These are phyloP conservation scores for Siphamia tubifer DNA, from an alignment of 2,113 vertebrate species.

Conservation along the genomic window DNA sequence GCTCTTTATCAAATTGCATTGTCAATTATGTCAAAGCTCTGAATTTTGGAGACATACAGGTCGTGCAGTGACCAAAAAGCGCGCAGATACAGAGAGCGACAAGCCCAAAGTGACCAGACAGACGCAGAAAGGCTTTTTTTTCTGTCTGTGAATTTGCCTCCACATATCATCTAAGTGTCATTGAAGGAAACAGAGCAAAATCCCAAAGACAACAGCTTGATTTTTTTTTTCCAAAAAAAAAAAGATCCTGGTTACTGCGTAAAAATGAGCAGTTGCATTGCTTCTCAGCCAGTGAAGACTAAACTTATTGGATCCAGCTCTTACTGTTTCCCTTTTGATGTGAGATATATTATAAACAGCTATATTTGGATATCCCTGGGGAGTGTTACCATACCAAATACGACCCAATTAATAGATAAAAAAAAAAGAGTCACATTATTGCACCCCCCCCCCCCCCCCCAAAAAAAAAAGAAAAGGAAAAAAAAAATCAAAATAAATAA, in stretches of 20 bases:
- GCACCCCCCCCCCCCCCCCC: constrained; percentile 21
- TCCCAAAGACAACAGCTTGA: constrained; percentile 20
- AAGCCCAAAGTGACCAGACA: constrained; percentile 1
- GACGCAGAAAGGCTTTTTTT: neutral
- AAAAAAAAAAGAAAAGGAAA: neutral
- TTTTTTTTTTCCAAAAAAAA: no score
- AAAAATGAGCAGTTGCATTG: constrained; percentile 44
- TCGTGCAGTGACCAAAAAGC: constrained; percentile 29
- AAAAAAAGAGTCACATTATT: constrained; percentile 65
- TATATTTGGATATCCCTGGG: constrained; percentile 16
- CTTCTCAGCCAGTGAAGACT: constrained; percentile 9
- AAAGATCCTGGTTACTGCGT: constrained; percentile 44
- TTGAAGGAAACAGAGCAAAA: constrained; percentile 22
- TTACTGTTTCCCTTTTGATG: neutral
- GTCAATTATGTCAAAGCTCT: constrained; percentile 63
- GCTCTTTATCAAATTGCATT: constrained; percentile 71
- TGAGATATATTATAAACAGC: constrained; percentile 12
- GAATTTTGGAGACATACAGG: constrained; percentile 47
- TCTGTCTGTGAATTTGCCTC: constrained; percentile 2
- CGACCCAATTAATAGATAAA: constrained; percentile 65
- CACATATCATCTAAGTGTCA: neutral
- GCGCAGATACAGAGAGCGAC: constrained; percentile 1
- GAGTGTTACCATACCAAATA: constrained; percentile 20
- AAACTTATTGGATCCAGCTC: neutral
- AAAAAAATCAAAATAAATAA: constrained; percentile 57